Percentiles rank a stretch among this genome's conserved stretches.
phyloP scores from a whole-genome alignment of 2,113 vertebrate species.

The Lichenostomus cassidix region DNA sequence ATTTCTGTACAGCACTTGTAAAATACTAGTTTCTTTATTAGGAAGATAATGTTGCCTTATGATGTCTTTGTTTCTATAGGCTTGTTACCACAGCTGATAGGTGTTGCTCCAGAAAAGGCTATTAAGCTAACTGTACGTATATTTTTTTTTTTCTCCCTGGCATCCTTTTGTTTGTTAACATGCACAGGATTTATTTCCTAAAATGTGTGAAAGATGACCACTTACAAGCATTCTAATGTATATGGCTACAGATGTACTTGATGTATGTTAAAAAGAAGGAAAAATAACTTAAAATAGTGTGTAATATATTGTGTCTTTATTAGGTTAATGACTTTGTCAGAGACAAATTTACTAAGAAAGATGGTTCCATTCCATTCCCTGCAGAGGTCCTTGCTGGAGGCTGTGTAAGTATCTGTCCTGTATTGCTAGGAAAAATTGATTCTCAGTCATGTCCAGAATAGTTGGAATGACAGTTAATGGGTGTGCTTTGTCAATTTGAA shows the following conservation, averaged over 20 bases:
- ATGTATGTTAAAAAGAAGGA: conserved; percentile 3
- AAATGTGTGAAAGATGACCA: conserved; percentile 29
- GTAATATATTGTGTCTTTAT: conserved; percentile 64
- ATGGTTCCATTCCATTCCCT: conserved; percentile 83
- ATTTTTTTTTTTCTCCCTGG: conserved; percentile 18
- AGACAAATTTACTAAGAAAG: conserved; percentile 90
- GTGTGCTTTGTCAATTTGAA: background rate
- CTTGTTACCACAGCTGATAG: conserved; percentile 94
- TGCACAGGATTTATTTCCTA: conserved; percentile 42
- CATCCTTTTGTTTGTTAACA: background rate
- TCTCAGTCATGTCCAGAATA: background rate
- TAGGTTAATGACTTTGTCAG: conserved; percentile 96
- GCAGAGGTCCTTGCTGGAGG: conserved; percentile 90
- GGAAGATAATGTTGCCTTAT: conserved; percentile 58
- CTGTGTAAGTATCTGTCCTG: conserved; percentile 82
- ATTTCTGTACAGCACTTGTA: background rate
- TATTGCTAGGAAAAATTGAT: background rate
- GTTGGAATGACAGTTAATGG: background rate
- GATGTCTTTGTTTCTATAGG: conserved; percentile 77
- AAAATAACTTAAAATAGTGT: background rate
- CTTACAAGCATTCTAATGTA: conserved; percentile 35
- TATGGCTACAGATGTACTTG: conserved; percentile 8
- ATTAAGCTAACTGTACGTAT: conserved; percentile 97
- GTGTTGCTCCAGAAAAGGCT: conserved; percentile 96
- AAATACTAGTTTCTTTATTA: conserved; percentile 3